Percentiles rank a stretch among this genome's conserved stretches.
phyloP scores from a whole-genome alignment of 1,140 invertebrate genomes.

The Lepidostoma basale region DNA sequence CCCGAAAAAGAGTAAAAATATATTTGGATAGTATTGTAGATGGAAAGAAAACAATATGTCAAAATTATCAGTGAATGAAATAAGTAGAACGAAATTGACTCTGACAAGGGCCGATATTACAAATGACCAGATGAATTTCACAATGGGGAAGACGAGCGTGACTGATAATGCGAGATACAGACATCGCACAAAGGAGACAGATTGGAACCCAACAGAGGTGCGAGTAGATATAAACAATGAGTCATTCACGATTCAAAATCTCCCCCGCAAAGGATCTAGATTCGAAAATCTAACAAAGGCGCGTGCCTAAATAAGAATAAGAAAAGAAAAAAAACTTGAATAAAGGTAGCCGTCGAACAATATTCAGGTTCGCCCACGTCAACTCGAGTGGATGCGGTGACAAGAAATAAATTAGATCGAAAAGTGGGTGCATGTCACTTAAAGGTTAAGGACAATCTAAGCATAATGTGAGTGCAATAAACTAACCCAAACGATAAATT shows the following conservation, averaged over 20 bases:
- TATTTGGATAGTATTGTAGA: too few species aligned
- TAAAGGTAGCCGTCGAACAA: neutral
- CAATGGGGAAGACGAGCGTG: neutral
- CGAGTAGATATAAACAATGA: neutral
- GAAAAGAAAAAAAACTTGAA: conserved; percentile 10
- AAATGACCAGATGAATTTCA: neutral
- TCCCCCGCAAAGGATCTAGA: conserved; percentile 2
- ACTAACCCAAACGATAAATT: too few species aligned
- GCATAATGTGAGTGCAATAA: too few species aligned
- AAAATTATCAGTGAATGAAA: too few species aligned
- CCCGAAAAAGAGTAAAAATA: too few species aligned
- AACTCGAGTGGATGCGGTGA: neutral
- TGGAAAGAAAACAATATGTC: too few species aligned
- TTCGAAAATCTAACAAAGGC: conserved; percentile 1
- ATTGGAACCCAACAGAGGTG: conserved; percentile 6
- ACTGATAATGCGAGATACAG: neutral
- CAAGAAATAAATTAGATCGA: conserved; percentile 10
- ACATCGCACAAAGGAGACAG: neutral
- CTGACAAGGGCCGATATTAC: too few species aligned
- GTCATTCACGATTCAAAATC: neutral
- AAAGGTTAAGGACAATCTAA: too few species aligned
- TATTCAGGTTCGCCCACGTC: conserved; percentile 22
- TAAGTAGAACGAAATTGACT: too few species aligned
- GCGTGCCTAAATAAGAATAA: conserved; percentile 8
- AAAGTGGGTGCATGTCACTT: neutral